phyloP scores from a whole-genome alignment of 1,140 invertebrate genomes.

The Drosophila subobscura region DNA sequence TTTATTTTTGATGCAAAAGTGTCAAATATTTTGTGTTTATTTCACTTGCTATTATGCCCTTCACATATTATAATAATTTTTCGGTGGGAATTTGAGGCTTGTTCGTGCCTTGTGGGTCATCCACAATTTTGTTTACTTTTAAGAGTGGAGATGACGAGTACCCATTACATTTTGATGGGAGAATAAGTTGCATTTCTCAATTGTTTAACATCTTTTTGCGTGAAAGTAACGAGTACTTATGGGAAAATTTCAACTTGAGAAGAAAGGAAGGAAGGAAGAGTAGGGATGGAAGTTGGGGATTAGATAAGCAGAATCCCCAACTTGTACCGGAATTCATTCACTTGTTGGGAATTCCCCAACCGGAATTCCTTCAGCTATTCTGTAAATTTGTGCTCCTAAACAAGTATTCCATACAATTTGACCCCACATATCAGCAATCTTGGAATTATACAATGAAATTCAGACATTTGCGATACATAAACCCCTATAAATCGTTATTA shows the following conservation, averaged over 20 bases:
- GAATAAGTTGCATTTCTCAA: conserved; percentile 19
- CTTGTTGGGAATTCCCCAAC: too few species aligned
- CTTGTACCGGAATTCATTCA: too few species aligned
- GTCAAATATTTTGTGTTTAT: conserved; percentile 67
- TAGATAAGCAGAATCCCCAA: too few species aligned
- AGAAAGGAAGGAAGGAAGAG: not conserved
- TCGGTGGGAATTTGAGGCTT: conserved; percentile 40
- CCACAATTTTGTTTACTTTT: conserved; percentile 22
- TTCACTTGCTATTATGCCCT: conserved; percentile 60
- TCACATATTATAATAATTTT: conserved; percentile 66
- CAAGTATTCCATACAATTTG: too few species aligned
- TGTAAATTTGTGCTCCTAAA: too few species aligned
- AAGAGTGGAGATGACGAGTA: conserved; percentile 17
- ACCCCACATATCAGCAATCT: not conserved
- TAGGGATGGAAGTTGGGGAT: too few species aligned
- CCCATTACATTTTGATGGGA: conserved; percentile 5
- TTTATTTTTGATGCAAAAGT: conserved; percentile 50
- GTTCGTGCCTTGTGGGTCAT: conserved; percentile 21
- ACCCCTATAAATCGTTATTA: conserved; percentile 4
- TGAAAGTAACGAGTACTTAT: conserved; percentile 11
- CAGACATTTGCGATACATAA: conserved; percentile 18
- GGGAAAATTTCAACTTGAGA: not conserved
- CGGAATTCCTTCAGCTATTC: too few species aligned
- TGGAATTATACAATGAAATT: conserved; percentile 11
- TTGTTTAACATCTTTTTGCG: not conserved